Evolutionary conservation across 2,113 vertebrate genomes (phyloP), one percentile per base, ranked within the genome.

Genomic region (Ptilonorhynchus violaceus): DNA sequence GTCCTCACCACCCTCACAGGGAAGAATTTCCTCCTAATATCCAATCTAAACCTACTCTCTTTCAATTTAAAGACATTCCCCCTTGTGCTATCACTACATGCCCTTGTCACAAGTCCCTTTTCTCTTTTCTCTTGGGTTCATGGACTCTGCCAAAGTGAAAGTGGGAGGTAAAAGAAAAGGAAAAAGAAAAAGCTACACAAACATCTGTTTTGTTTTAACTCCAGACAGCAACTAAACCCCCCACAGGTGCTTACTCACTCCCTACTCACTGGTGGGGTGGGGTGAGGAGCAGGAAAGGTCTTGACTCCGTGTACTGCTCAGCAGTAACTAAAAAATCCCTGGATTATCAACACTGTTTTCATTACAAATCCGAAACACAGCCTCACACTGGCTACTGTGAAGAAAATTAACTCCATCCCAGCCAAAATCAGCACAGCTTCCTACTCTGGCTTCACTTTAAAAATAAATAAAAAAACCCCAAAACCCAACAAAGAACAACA

Each of bases 1-100:
- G 9, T 3, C 1, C 30, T 31, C 19, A 0, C 0, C 24, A 75
- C 6, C 28, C 5, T 6, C n/a, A 17, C 0, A 62, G 11, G 1
- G 6, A 55, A 33, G 5, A 22, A 76, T 33, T 83, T 35, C 10
- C 33, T 62, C 55, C 31, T 1, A 15, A 47, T 76, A 63, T 28
- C 63, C 41, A 35, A 23, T 10, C 10, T 42, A 15, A 16, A 62
- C 25, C 55, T 16, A 8, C 12, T 28, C 3, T 23, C 25, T 55
- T 35, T 11, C 25, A 55, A 6, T 49, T 55, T 41, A 8, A 69
- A 76, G 30, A 11, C 41, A 33, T 15, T 31, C 3, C 24, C 6
- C 39, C 12, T 11, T 47, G 13, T 25, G 13, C 11, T 44, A 21
- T 9, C 70, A 27, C 11, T 31, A 7, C 9, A 11, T 13, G 30